Evolutionary conservation across 2,888 invertebrate genomes (phyloP), one percentile per base, ranked within the genome.

Genomic region (Drosophila seclusa): DNA sequence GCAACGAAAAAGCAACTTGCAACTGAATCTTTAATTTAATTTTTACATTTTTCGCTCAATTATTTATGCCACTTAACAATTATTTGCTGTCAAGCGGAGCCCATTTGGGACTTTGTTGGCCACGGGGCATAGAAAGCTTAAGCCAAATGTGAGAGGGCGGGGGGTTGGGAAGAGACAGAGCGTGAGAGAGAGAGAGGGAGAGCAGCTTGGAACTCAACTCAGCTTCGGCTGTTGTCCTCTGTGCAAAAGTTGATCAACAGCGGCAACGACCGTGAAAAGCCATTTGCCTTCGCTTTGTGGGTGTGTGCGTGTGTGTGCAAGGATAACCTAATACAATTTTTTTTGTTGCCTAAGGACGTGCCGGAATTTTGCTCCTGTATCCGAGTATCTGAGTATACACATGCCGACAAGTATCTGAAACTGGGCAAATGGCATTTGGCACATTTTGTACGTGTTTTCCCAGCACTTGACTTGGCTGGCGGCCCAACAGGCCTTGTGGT

Each of bases 181-280:
- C n/a, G n/a, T n/a, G 27, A 13, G 29, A 10, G 18, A 8, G 48
- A 18, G 21, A 6, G 27, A 5, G 18, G 24, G 58, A 64, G 59
- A 54, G 18, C 31, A 68, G 72, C 75, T 67, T 66, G 76, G 55
- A 76, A 27, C 21, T 45, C 21, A 21, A 7, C 13, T 7, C 21
- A 45, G 21, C 45, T 7, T 11, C 13, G 32, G 21, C 50, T 21
- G 45, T 45, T 21, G 13, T 13, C 21, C 42, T 32, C 53, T 48
- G 61, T 68, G 71, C 60, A 73, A 80, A 73, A 74, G 77, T 68
- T 73, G 76, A 68, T 81, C 75, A 73, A 55, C 68, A 73, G 61
- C 45, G 7, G 45, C 40, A 84, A 86, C 89, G 90, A 83, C 90
- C 89, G 84, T 90, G 90, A 90, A 90, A 90, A 90, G 90, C 90